These are phyloP conservation scores for Bombylius discolor DNA, from an alignment of 2,888 invertebrate genomes.

Conservation along the genomic window DNA sequence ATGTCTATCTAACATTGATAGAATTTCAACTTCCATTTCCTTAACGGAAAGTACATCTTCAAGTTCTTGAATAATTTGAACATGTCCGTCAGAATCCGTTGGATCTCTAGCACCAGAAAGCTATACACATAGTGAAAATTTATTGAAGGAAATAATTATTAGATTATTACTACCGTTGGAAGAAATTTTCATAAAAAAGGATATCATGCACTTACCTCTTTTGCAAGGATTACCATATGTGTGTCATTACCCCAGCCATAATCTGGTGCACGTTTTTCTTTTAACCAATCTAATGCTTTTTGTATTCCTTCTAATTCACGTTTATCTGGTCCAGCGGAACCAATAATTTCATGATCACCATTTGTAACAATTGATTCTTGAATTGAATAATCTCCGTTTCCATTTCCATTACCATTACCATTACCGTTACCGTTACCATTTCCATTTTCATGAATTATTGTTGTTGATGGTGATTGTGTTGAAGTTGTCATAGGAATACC, in stretches of 20 bases:
- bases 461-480: constrained; percentile 10
- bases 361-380: constrained; percentile 14
- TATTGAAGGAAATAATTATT: neutral
- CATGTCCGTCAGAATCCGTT: constrained; percentile 31
- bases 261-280: constrained; percentile 57
- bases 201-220: constrained; percentile 42
- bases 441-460: constrained; percentile 13
- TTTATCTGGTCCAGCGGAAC: constrained; percentile 34
- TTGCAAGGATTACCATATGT: constrained; percentile 65
- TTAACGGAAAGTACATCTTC: constrained; percentile 55
- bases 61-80: constrained; percentile 33
- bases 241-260: constrained; percentile 80
- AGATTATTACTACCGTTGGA: too few species aligned
- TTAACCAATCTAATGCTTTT: constrained; percentile 56
- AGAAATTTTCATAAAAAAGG: neutral
- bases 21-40: constrained; percentile 77
- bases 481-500: neutral
- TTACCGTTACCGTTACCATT: constrained; percentile 3
- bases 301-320: constrained; percentile 33
- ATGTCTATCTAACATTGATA: constrained; percentile 71
- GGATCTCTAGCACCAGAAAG: constrained; percentile 34
- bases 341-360: constrained; percentile 28
- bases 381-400: constrained; percentile 9
- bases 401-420: constrained; percentile 10
- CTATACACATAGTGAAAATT: constrained; percentile 13